Conservation (phyloP, 2,888 invertebrate genomes). For the Phyto melanocephala region DNA sequence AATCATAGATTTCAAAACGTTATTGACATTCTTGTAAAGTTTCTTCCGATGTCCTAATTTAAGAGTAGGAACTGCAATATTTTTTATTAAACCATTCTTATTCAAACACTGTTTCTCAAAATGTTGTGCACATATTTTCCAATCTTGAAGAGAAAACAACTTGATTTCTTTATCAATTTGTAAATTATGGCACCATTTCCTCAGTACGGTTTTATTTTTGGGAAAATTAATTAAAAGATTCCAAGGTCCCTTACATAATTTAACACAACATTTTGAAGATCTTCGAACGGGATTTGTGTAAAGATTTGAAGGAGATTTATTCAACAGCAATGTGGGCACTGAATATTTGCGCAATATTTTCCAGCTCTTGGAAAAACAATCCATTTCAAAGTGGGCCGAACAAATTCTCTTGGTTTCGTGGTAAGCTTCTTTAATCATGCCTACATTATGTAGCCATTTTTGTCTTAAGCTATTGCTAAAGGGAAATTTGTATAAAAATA, state of each 20-base stretch:
- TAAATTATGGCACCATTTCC: conserved; percentile 72
- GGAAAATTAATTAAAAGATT: conserved; percentile 29
- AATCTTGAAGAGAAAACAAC: conserved; percentile 32
- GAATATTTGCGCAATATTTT: conserved; percentile 35
- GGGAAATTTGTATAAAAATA: conserved; percentile 70
- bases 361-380: conserved; percentile 43
- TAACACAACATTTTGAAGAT: conserved; percentile 44
- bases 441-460: conserved; percentile 65
- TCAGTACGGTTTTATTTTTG: conserved; percentile 56
- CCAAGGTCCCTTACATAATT: conserved; percentile 36
- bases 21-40: conserved; percentile 68
- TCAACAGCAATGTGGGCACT: conserved; percentile 45
- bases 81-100: conserved; percentile 56
- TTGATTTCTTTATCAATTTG: conserved; percentile 55
- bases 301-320: neutral
- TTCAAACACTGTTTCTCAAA: conserved; percentile 68
- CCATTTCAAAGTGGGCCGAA: conserved; percentile 60
- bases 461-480: conserved; percentile 55
- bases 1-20: neutral
- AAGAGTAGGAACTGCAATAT: conserved; percentile 72
- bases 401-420: conserved; percentile 59
- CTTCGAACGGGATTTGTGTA: conserved; percentile 41
- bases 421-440: conserved; percentile 14
- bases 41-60: conserved; percentile 70
- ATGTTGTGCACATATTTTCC: conserved; percentile 69